Evolutionary conservation across 2,888 invertebrate genomes (phyloP).

Genomic region (Tromatobia lineatoria): DNA sequence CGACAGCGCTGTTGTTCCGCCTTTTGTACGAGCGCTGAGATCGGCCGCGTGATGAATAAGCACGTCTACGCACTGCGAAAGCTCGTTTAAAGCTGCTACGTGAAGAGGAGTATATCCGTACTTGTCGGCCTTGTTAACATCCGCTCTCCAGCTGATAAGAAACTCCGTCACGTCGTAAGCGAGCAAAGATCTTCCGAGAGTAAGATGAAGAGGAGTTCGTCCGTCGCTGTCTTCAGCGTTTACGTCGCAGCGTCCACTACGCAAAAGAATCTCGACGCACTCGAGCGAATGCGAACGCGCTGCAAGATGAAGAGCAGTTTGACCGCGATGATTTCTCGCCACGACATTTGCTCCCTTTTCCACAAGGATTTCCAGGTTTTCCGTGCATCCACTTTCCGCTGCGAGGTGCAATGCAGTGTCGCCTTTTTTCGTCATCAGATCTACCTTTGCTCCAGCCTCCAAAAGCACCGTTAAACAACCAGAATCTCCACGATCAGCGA

Average conservation of each 20-base stretch:
- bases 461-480: slow-evolving; percentile 91
- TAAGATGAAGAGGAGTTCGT: slow-evolving; percentile 93
- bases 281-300: slow-evolving; percentile 93
- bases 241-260: slow-evolving; percentile 92
- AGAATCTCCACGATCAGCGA: slow-evolving; percentile 92
- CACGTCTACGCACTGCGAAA: slow-evolving; percentile 94
- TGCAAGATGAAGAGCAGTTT: slow-evolving; percentile 94
- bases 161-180: slow-evolving; percentile 93
- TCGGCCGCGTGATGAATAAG: slow-evolving; percentile 94
- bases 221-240: slow-evolving; percentile 93
- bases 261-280: slow-evolving; percentile 92
- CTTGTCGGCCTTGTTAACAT: slow-evolving; percentile 94
- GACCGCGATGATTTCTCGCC: slow-evolving; percentile 91
- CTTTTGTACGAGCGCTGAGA: slow-evolving; percentile 95
- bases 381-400: slow-evolving; percentile 94
- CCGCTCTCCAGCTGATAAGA: slow-evolving; percentile 92
- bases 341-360: slow-evolving; percentile 92
- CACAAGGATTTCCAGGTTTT: slow-evolving; percentile 92
- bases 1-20: slow-evolving; percentile 94
- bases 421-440: slow-evolving; percentile 91
- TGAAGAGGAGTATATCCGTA: slow-evolving; percentile 95
- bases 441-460: slow-evolving; percentile 90
- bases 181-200: slow-evolving; percentile 93
- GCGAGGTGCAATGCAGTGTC: slow-evolving; percentile 94
- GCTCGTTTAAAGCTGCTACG: slow-evolving; percentile 94